Conservation (phyloP, 2,797 vertebrate genomes). For the Tarsius wallacei region DNA sequence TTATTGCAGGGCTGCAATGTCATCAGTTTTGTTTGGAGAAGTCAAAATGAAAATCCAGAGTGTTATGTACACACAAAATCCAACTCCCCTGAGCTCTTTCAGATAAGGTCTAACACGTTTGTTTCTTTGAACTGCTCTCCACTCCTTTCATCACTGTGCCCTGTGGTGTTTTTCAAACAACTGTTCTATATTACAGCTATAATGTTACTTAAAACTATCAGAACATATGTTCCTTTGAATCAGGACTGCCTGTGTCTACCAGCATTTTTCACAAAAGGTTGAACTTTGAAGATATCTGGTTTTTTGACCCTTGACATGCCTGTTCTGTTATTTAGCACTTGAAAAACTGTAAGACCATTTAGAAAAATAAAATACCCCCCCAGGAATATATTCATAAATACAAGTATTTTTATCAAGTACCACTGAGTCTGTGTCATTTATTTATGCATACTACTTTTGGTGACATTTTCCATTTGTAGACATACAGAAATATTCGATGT, state of each 20-base stretch:
- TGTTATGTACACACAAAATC: not conserved
- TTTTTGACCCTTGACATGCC: slow-evolving; percentile 5
- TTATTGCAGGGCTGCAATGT: not conserved
- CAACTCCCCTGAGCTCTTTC: not conserved
- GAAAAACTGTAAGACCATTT: not conserved
- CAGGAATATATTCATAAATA: not conserved
- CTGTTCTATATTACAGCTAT: slow-evolving; percentile 65
- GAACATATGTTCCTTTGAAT: slow-evolving; percentile 60
- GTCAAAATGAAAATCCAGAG: not conserved
- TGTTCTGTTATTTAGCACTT: slow-evolving; percentile 56
- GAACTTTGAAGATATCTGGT: slow-evolving; percentile 56
- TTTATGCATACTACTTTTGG: slow-evolving; percentile 45
- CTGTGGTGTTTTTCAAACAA: slow-evolving; percentile 61
- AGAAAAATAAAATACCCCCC: not conserved
- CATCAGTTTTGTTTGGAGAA: slow-evolving; percentile 39
- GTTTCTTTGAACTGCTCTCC: slow-evolving; percentile 4
- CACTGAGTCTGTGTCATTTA: not conserved
- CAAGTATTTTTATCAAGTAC: not conserved
- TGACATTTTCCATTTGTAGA: slow-evolving; percentile 18
- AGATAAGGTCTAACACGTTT: slow-evolving; percentile 27
- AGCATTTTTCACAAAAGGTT: slow-evolving; percentile 66
- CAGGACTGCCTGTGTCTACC: not conserved
- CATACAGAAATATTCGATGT: not conserved
- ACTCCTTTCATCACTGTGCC: not conserved
- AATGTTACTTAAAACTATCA: slow-evolving; percentile 70